Percentiles rank a stretch among this genome's conserved stretches.
Evolutionary conservation across 2,113 vertebrate species (phyloP).

Genomic region (Chunga burmeisteri): DNA sequence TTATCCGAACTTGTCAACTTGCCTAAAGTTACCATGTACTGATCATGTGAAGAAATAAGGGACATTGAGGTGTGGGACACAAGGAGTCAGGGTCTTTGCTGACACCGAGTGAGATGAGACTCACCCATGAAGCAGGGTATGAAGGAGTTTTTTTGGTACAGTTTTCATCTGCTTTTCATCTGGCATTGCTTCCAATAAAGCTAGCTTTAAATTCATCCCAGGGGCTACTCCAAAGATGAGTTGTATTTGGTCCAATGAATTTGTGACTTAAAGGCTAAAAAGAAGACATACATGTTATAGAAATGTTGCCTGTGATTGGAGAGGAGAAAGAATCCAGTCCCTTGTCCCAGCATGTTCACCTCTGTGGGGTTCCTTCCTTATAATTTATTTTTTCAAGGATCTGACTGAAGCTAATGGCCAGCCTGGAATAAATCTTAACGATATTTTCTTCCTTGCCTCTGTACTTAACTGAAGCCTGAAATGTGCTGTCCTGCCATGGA

Average conservation of each 20-base stretch:
- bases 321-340: background rate
- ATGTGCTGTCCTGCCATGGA: background rate
- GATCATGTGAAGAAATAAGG: background rate
- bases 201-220: background rate
- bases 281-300: background rate
- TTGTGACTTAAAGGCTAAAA: conserved; percentile 22
- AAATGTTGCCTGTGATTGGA: background rate
- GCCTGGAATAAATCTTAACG: background rate
- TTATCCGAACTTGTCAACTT: background rate
- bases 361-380: background rate
- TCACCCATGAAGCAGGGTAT: background rate
- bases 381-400: conserved; percentile 1
- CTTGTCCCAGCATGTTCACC: background rate
- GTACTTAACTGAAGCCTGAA: background rate
- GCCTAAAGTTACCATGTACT: background rate
- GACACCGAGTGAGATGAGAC: background rate
- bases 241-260: background rate
- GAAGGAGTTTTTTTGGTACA: background rate
- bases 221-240: background rate
- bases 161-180: background rate
- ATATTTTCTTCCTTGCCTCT: background rate
- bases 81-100: background rate
- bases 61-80: background rate
- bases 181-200: background rate
- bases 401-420: background rate